Conservation (phyloP, 2,888 invertebrate species). For the Eilema depressum region DNA sequence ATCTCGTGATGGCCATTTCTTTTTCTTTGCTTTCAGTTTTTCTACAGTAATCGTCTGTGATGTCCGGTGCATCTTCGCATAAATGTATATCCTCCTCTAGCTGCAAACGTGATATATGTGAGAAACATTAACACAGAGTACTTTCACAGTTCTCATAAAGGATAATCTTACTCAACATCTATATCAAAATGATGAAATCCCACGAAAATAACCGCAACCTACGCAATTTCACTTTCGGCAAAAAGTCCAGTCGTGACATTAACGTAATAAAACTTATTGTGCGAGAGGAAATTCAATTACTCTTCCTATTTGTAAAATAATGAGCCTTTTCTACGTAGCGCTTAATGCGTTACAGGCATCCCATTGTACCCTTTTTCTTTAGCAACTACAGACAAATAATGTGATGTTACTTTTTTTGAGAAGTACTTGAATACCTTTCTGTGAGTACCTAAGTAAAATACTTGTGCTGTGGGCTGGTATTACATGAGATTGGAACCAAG, state of each 20-base stretch:
- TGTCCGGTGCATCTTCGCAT: neutral
- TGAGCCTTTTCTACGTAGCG: slow-evolving; percentile 16
- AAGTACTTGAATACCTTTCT: neutral
- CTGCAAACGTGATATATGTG: neutral
- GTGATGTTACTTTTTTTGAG: neutral
- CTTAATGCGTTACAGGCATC: slow-evolving; percentile 7
- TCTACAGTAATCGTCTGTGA: neutral
- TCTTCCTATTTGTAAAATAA: slow-evolving; percentile 31
- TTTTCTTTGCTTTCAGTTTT: neutral
- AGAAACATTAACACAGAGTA: slow-evolving; percentile 27
- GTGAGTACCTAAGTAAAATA: neutral
- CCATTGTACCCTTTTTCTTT: slow-evolving; percentile 7
- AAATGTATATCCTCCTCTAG: neutral
- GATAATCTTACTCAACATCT: slow-evolving; percentile 33
- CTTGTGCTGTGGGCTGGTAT: neutral
- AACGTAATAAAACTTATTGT: slow-evolving; percentile 37
- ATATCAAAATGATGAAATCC: slow-evolving; percentile 35
- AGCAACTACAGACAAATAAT: neutral
- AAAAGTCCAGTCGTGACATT: slow-evolving; percentile 46
- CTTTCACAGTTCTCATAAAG: slow-evolving; percentile 41
- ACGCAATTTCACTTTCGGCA: slow-evolving; percentile 52
- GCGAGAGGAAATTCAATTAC: slow-evolving; percentile 46
- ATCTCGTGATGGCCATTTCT: neutral
- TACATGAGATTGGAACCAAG: neutral
- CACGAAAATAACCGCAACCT: slow-evolving; percentile 33